phyloP scores from a whole-genome alignment of 2,888 invertebrate genomes.

The Scaptomyza reducta region DNA sequence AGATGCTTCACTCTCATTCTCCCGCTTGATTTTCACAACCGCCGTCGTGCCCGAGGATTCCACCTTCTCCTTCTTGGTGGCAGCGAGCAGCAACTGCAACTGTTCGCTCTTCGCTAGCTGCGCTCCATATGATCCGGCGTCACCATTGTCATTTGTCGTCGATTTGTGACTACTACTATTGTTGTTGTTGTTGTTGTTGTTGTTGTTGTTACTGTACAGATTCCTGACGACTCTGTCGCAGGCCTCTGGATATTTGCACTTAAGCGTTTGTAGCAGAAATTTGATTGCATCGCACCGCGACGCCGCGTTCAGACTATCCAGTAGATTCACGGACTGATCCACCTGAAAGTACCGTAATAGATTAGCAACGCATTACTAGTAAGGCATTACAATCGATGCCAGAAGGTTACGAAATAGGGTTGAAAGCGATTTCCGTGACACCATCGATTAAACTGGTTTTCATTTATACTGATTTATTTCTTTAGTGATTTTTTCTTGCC shows the following conservation, averaged over 20 bases:
- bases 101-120: constrained; percentile 72
- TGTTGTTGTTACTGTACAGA: constrained; percentile 74
- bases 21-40: constrained; percentile 48
- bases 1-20: constrained; percentile 42
- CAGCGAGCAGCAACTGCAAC: constrained; percentile 69
- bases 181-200: constrained; percentile 58
- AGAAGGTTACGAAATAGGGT: not conserved
- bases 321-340: constrained; percentile 83
- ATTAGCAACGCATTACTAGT: too few relatives aligned
- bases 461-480: constrained; percentile 2
- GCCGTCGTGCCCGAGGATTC: constrained; percentile 57
- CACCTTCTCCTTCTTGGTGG: constrained; percentile 81
- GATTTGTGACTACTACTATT: not conserved
- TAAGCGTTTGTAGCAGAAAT: constrained; percentile 82
- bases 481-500: constrained; percentile 1
- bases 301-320: constrained; percentile 80
- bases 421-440: constrained; percentile 4
- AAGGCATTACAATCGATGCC: not conserved
- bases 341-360: constrained; percentile 65
- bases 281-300: constrained; percentile 83
- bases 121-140: constrained; percentile 31
- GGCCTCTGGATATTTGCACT: constrained; percentile 82
- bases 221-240: constrained; percentile 82
- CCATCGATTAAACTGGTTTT: constrained; percentile 14
- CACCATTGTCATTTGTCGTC: constrained; percentile 70